A percentile compares a stretch with the other conserved stretches of the same genome.
Conservation (phyloP, 37 sponge, comb jelly and placozoan species). For the Eunapius fragilis region DNA sequence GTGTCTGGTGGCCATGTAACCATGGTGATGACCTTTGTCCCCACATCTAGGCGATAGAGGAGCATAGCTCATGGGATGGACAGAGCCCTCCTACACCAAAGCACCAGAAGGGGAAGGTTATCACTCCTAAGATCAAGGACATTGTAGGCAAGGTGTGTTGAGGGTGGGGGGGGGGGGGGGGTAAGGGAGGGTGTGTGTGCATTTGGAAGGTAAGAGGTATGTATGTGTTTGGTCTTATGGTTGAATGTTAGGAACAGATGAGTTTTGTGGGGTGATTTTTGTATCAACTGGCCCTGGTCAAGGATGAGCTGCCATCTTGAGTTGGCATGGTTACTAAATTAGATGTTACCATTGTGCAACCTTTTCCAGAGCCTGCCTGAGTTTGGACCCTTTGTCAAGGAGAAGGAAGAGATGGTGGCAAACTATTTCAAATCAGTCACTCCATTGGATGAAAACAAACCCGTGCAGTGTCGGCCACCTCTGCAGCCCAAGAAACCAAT, state of each 20-base stretch:
- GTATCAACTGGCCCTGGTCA: too few species aligned
- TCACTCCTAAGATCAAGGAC: constrained; percentile 76
- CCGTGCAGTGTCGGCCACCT: constrained; percentile 69
- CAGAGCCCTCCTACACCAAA: constrained; percentile 85
- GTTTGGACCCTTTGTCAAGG: constrained; percentile 81
- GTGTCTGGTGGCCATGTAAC: neutral
- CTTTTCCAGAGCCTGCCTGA: constrained; percentile 65
- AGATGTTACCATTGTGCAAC: neutral
- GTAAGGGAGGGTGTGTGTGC: neutral
- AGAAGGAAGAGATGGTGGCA: constrained; percentile 67
- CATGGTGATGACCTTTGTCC: constrained; percentile 9
- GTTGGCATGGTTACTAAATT: too few species aligned
- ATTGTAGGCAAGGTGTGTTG: constrained; percentile 79
- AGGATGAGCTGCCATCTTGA: too few species aligned
- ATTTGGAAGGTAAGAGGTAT: neutral
- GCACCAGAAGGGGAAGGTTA: constrained; percentile 90
- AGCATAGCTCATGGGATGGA: constrained; percentile 84
- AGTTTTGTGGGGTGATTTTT: too few species aligned
- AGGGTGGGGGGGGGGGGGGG: neutral
- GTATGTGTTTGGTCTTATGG: neutral
- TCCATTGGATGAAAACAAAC: constrained; percentile 47
- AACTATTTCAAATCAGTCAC: constrained; percentile 47
- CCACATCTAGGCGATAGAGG: constrained; percentile 58
- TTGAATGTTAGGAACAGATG: too few species aligned
- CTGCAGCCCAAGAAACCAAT: constrained; percentile 64